These are phyloP conservation scores for Crax fasciolata DNA, from an alignment of 2,797 vertebrate species.

Conservation along the genomic window DNA sequence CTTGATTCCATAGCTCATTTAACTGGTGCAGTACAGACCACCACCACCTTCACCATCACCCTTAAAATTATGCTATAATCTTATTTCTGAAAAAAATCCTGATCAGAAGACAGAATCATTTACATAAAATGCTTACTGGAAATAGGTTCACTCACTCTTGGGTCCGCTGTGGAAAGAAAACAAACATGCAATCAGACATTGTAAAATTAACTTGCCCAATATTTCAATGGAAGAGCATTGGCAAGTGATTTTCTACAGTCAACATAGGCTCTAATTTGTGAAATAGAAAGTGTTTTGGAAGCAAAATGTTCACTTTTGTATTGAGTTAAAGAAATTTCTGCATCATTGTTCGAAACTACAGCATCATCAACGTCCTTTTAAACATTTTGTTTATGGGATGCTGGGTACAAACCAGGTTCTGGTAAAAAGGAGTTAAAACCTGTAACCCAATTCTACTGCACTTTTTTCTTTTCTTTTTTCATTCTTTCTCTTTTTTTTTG, in stretches of 20 bases:
- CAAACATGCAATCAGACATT: conserved; percentile 62
- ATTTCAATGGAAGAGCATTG: conserved; percentile 12
- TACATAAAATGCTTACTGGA: conserved; percentile 86
- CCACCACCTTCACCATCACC: not conserved
- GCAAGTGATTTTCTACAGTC: conserved; percentile 26
- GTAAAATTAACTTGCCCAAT: not conserved
- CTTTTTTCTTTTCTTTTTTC: not conserved
- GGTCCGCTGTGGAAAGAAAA: conserved; percentile 89
- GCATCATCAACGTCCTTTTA: not conserved
- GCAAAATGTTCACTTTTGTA: not conserved
- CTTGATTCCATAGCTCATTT: not conserved
- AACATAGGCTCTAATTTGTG: conserved; percentile 5
- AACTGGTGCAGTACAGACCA: not conserved
- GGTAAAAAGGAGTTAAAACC: not conserved
- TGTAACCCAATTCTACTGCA: not conserved
- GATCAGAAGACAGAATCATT: not conserved
- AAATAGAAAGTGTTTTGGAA: conserved; percentile 15
- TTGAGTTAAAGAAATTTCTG: not conserved
- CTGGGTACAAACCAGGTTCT: not conserved
- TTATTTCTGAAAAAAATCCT: conserved; percentile 53
- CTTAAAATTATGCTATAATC: not conserved
- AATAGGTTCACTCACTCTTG: conserved; percentile 92
- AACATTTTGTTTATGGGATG: not conserved
- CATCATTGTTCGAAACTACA: not conserved
- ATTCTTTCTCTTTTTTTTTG: not conserved